Base-by-base conservation (phyloP, 2,888 invertebrate genomes). In the Leptodirus hochenwartii region DNA sequence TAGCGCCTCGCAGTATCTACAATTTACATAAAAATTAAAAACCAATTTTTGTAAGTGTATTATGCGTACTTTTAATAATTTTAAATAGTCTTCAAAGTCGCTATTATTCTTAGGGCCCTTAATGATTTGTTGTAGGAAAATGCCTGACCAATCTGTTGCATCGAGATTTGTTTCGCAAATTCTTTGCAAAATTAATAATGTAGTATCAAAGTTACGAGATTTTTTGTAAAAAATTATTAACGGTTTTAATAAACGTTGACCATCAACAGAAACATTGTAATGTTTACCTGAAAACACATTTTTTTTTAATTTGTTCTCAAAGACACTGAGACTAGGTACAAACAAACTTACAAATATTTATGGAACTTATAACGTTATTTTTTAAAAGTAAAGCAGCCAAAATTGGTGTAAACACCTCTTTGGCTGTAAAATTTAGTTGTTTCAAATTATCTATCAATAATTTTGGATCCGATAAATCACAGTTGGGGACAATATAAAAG, bases 91-190 rank as follows among this genome's bases (percentile, higher is more conserved):
- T 2, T 43, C 34, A 2, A 58, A 32, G 40, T 63, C 59, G 8
- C 47, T 49, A 3, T 54, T 54, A 1, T 56, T 39, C 26, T 56
- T 60, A 33, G 54, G 59, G 24, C 58, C 49, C 2, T 50, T 49
- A 34, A 64, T 52, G 34, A 65, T 54, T 5, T 53, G 48, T 30
- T 62, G 49, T 2, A 72, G 42, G 33, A 69, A 59, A 29, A 62
- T 48, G 0, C 70, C 71, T 0, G 61, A 47, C 55, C 67, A 65
- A 41, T 69, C 68, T 22, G 58, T 58, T 11, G 54, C 52, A 2
- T 49, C 53, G 14, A 62, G 59, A 1, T 45, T 30, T 0, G 61
- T 51, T 34, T 42, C 41, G 1, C 45, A 39, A 9, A 68, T 45
- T 5, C 59, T 59, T 35, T 63, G 58, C 4, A 69, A 42, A 4